Evolutionary conservation across 1,140 invertebrate genomes (phyloP), one percentile per base, ranked within the genome.

Genomic region (Bombus pyrosoma): DNA sequence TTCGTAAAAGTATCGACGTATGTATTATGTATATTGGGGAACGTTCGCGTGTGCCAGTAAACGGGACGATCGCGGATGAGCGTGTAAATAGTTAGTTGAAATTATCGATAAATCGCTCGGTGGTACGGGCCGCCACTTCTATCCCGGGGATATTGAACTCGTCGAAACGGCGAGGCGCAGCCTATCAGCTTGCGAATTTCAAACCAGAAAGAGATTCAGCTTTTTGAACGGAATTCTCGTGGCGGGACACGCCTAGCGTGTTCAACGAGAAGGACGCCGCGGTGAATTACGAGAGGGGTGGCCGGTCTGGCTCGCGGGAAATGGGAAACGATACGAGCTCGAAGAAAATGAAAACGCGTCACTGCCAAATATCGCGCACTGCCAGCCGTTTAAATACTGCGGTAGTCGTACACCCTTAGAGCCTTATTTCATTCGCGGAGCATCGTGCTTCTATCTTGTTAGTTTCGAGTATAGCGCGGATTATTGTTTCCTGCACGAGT

Each of bases 291-390:
- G 66, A 68, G 64, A 37, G 62, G 62, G 32, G 43, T 28, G 64
- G 25, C 22, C 1, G 77, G 25, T 62, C 0, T 8, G 10, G 13
- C 10, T 8, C 18, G 28, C 43, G 32, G 25, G 12, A 18, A 41
- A 13, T 10, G 32, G n/a, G 18, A 62, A 88, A 32, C 72, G 71
- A 86, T 43, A 37, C 57, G 83, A 34, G 28, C 64, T 69, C 47
- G 64, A 62, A 81, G 53, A 47, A 89, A 92, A 43, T 72, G 77
- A 71, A 41, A 90, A 92, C 86, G 84, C 90, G 84, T 89, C 92
- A 93, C 91, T 93, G 93, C 93, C 92, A 91, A 81, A 64, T 90
- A 83, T 86, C 86, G 75, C 83, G 85, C 86, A 92, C 91, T 92
- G 92, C 90, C 90, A 86, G 62, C 72, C 68, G 81, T 78, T 81